phyloP scores from a whole-genome alignment of 2,888 invertebrate species.

The Epistrophe grossulariae region DNA sequence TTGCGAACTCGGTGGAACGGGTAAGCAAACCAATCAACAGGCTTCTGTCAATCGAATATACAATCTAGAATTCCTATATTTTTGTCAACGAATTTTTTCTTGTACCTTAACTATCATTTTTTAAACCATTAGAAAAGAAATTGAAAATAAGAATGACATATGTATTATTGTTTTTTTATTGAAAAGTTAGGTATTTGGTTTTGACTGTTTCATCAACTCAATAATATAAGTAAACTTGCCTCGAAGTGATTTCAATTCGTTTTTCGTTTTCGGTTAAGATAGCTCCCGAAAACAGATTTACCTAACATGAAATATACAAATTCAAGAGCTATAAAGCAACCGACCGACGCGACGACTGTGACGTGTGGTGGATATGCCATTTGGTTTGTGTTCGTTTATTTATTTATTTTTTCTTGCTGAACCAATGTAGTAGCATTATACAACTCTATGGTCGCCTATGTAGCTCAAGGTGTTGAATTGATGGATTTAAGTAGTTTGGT shows the following conservation, averaged over 20 bases:
- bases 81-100: too few species aligned
- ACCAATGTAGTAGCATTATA: not conserved
- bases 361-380: not conserved
- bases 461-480: conserved; percentile 77
- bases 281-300: conserved; percentile 48
- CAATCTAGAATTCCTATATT: too few species aligned
- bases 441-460: conserved; percentile 36
- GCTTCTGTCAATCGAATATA: too few species aligned
- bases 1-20: too few species aligned
- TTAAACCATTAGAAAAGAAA: too few species aligned
- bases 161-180: too few species aligned
- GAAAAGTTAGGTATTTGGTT: not conserved
- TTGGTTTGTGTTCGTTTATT: not conserved
- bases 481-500: conserved; percentile 74
- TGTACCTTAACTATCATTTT: too few species aligned
- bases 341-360: not conserved
- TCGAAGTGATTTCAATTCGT: conserved; percentile 53
- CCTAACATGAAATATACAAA: conserved; percentile 31
- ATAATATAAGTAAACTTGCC: conserved; percentile 38
- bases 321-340: not conserved
- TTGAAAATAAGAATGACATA: too few species aligned
- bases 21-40: too few species aligned
- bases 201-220: not conserved
- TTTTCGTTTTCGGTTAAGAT: conserved; percentile 46
- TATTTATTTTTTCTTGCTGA: not conserved